Percentiles rank a stretch among this genome's conserved stretches.
Conservation (phyloP, 2,888 invertebrate species). For the Rutpela maculata region DNA sequence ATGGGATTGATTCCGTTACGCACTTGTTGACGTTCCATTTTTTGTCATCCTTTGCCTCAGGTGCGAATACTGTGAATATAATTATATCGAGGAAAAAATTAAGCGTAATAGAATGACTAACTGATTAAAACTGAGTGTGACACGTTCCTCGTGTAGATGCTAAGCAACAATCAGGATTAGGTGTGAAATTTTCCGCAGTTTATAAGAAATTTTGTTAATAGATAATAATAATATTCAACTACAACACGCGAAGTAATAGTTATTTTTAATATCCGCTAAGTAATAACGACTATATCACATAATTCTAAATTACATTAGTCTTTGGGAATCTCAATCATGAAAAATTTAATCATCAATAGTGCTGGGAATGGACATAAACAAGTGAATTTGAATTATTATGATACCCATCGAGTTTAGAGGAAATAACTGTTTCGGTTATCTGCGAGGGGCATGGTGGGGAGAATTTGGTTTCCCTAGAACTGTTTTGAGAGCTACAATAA, state of each 20-base stretch:
- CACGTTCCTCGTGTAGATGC: neutral
- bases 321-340: neutral
- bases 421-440: too few species aligned
- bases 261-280: neutral
- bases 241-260: too few species aligned
- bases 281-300: neutral
- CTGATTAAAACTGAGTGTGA: neutral
- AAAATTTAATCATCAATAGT: too few species aligned
- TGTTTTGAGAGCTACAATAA: too few species aligned
- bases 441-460: too few species aligned
- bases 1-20: neutral
- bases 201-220: neutral
- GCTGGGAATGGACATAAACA: too few species aligned
- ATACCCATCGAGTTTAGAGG: too few species aligned
- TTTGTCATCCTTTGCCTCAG: neutral
- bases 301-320: neutral
- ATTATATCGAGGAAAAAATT: neutral
- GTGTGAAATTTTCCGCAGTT: neutral
- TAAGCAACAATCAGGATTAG: neutral
- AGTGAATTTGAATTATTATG: too few species aligned
- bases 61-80: slow-evolving; percentile 17
- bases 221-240: too few species aligned
- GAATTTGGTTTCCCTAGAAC: too few species aligned
- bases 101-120: neutral
- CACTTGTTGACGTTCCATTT: neutral